Evolutionary conservation across 2,797 vertebrate genomes (phyloP), one percentile per base, ranked within the genome.

Genomic region (Spondyliosoma cantharus): DNA sequence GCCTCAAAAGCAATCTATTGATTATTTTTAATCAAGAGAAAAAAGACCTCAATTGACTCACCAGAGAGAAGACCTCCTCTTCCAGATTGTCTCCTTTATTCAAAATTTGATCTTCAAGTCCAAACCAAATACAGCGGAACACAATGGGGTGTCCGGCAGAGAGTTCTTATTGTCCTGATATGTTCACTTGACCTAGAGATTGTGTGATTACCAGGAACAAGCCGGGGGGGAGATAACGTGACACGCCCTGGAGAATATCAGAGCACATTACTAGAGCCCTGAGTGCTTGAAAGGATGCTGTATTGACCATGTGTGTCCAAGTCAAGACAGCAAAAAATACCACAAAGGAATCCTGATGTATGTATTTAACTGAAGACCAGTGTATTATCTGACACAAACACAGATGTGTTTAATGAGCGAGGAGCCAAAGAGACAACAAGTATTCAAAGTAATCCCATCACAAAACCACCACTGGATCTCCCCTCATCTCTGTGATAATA

Each of bases 231-330:
- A 67, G 71, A 78, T 68, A 37, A n/a, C 3, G 59, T 86, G 79
- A 76, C 86, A 75, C 42, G 8, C 89, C 85, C 91, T 74, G 8
- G 73, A 82, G 82, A 74, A 73, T 45, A 83, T 72, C 56, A 84
- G 58, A 72, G 71, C n/a, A 68, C 88, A 89, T 93, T 90, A 93
- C 60, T 52, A 64, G 12, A 52, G 19, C 5, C 22, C 27, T 75
- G 71, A 90, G 88, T 86, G 87, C 86, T 86, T 87, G 49, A 89
- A 71, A 87, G 86, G 86, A 80, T 90, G 73, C 45, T 78, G 58
- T 82, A 86, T 64, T 88, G 87, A 91, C 25, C 24, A 22, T 59
- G 8, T 17, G 3, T 22, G 8, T 13, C 62, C 17, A 17, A 7
- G 20, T 22, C 29, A 73, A 53, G 49, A 56, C 15, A 72, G 65